Evolutionary conservation across 2,797 vertebrate genomes (phyloP), one percentile per base, ranked within the genome.

Genomic region (Staurois parvus): DNA sequence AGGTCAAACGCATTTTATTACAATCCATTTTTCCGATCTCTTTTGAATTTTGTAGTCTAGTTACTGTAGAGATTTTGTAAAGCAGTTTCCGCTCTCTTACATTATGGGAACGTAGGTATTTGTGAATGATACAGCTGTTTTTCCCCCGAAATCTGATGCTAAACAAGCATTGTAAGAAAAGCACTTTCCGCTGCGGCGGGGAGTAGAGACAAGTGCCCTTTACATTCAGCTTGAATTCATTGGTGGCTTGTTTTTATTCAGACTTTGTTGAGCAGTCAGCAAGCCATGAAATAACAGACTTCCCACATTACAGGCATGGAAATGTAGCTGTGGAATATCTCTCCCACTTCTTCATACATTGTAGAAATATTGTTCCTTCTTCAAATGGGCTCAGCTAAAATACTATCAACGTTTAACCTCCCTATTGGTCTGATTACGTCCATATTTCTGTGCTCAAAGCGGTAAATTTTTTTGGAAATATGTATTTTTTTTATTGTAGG

Each of bases 211-310:
- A 29, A 40, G 62, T 21, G 29, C 28, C 40, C 59, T 32, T 37
- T 42, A 66, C 42, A 42, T 81, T 74, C 87, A 89, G 87, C 87
- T 89, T 56, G 40, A 84, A 88, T 90, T 91, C 90, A 86, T 90
- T 87, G 80, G 0, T 83, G 87, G 68, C 89, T 72, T 88, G 87
- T 89, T 91, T 90, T 91, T 83, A 56, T 67, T 67, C n/a, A 34
- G 62, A 68, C 88, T 91, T 91, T 92, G 90, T 89, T 90, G 88
- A 86, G 90, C 88, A 88, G 75, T 85, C 90, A 89, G 83, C 89
- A 89, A 88, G 89, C 88, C 87, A 66, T 91, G 90, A 90, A 83
- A 88, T 74, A 91, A 21, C 87, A 87, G 90, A 76, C 84, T 88
- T 91, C 88, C 87, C 90, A 64, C 21, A 0, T 88, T 83, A 75